Evolutionary conservation across 2,888 invertebrate genomes (phyloP).

Genomic region (Agriopis marginaria): DNA sequence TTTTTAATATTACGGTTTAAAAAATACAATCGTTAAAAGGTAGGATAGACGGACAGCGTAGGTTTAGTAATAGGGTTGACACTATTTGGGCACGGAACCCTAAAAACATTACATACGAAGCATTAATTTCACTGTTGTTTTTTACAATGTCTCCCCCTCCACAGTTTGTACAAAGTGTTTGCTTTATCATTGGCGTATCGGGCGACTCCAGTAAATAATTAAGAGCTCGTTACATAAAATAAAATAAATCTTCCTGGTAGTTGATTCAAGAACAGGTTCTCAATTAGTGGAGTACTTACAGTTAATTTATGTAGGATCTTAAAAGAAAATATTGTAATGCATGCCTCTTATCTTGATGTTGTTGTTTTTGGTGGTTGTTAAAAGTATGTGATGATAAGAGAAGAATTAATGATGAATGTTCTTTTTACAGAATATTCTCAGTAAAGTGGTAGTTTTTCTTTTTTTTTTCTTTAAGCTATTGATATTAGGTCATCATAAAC

Average conservation of each 20-base stretch:
- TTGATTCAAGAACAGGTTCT: conserved; percentile 9
- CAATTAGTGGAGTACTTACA: conserved; percentile 18
- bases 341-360: neutral
- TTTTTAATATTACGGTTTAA: too few species aligned
- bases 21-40: too few species aligned
- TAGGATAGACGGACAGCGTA: too few species aligned
- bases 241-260: neutral
- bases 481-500: too few species aligned
- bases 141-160: neutral
- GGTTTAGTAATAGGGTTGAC: too few species aligned
- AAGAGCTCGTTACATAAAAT: neutral
- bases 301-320: conserved; percentile 13
- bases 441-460: too few species aligned
- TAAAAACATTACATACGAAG: neutral
- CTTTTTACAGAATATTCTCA: neutral
- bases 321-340: neutral
- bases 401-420: too few species aligned
- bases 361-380: neutral
- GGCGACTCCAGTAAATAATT: conserved; percentile 2
- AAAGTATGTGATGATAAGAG: neutral
- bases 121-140: neutral
- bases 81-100: too few species aligned
- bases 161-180: neutral
- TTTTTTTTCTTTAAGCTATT: too few species aligned
- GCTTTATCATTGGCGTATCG: neutral